A percentile compares a stretch with the other conserved stretches of the same genome.
These are phyloP conservation scores for Hippocampus abdominalis DNA, from an alignment of 2,113 vertebrate genomes.

Conservation along the genomic window DNA sequence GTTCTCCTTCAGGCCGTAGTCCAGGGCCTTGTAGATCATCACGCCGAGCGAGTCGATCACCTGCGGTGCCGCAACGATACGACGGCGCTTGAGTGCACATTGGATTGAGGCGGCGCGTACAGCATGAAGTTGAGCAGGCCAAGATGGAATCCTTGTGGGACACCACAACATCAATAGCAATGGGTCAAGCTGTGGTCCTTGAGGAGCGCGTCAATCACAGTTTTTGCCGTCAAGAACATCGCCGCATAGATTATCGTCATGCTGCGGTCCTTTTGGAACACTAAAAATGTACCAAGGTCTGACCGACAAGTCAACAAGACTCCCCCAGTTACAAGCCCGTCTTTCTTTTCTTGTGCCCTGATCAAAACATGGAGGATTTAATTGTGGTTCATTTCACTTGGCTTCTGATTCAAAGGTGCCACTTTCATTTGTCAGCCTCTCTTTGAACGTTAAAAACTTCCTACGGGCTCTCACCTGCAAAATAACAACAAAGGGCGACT, in stretches of 20 bases:
- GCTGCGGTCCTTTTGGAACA: no score
- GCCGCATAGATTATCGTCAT: no score
- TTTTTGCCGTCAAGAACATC: no score
- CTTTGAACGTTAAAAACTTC: background rate
- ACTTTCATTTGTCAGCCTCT: background rate
- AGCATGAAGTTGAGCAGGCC: background rate
- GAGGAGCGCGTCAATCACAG: background rate
- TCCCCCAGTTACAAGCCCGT: no score
- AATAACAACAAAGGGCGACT: background rate
- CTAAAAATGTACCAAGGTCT: no score
- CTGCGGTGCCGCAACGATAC: conserved; percentile 52
- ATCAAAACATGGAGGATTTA: no score
- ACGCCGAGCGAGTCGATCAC: conserved; percentile 93
- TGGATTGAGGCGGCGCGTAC: background rate
- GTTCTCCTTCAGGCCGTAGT: conserved; percentile 93
- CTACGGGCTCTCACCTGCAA: background rate
- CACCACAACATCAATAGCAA: background rate
- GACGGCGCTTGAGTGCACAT: background rate
- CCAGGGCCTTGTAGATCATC: conserved; percentile 97
- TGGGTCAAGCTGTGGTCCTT: background rate
- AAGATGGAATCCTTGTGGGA: background rate
- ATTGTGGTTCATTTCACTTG: background rate
- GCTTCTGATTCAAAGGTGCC: background rate
- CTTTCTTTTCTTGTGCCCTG: no score
- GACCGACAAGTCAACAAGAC: no score